Evolutionary conservation across 2,888 invertebrate genomes (phyloP), one percentile per base, ranked within the genome.

Genomic region (Drosophila prostipennis): DNA sequence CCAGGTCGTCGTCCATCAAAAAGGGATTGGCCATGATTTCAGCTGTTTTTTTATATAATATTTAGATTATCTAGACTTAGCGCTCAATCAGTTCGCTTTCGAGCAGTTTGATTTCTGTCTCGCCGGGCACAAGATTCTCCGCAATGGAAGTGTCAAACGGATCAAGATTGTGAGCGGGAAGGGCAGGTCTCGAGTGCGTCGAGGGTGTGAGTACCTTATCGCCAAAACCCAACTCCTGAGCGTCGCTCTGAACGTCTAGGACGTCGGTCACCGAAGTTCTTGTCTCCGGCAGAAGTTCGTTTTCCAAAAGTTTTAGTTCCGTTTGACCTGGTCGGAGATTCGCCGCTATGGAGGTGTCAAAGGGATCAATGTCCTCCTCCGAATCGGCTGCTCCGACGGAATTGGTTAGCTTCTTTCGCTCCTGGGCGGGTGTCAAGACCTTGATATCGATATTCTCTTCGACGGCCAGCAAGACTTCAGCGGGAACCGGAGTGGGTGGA

Each of bases 81-180:
- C 89, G 85, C 65, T 94, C 93, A 78, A 95, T 95, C 64, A 96
- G 93, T 89, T 96, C 96, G 90, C 94, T 95, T 78, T 96, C 96
- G 19, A 97, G 89, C 40, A 96, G 91, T 89, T 95, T 96, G 10
- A 97, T 92, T 91, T 97, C 97, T 2, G 96, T 95, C 91, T 94
- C 95, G 4, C 96, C 96, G 0, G 96, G 96, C 54, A 94, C 93
- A 58, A 96, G 94, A 87, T 96, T 95, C 63, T 93, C 93, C 0
- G 96, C 96, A 80, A 96, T 96, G 0, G 97, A 96, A 0, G 98
- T 98, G 89, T 98, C 98, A 90, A 98, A 98, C 0, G 97, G 97
- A 92, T 97, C 97, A 8, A 92, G 91, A 78, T 95, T 93, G 64
- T 93, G 92, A 53, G 92, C 87, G 36, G 91, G 89, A 29, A 91